A percentile compares a stretch with the other conserved stretches of the same genome.
Conservation (phyloP, 2,113 vertebrate genomes). For the Passer montanus region DNA sequence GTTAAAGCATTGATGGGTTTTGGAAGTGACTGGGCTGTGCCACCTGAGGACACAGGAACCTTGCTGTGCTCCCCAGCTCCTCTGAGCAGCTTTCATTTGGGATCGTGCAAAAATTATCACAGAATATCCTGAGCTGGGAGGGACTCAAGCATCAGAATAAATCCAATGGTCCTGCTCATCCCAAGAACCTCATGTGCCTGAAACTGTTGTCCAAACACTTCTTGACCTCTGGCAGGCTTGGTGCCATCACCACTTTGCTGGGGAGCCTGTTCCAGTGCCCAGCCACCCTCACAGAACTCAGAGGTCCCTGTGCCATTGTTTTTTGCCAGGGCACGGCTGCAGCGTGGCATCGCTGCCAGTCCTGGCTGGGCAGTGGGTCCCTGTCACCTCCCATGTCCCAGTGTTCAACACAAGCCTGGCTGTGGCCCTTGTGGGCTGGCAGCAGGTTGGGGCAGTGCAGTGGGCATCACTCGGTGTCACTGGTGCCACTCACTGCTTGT, state of each 20-base stretch:
- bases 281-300: not conserved
- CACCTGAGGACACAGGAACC: not conserved
- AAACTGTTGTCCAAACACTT: not conserved
- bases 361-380: not conserved
- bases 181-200: not conserved
- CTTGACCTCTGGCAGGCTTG: not conserved
- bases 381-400: not conserved
- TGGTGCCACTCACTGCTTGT: not conserved
- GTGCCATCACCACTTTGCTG: not conserved
- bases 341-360: fast-evolving
- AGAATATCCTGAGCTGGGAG: not conserved
- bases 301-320: not conserved
- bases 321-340: not conserved
- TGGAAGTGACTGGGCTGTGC: not conserved
- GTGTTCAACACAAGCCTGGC: not conserved
- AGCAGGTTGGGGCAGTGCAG: not conserved
- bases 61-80: not conserved
- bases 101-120: fast-evolving
- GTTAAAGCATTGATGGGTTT: not conserved
- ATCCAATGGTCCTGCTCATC: not conserved
- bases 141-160: not conserved
- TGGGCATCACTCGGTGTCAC: not conserved
- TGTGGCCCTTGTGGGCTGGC: not conserved
- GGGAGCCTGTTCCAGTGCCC: not conserved
- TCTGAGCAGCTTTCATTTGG: not conserved